Base-by-base conservation (phyloP, 1,140 invertebrate genomes). In the Drosophila asahinai region DNA sequence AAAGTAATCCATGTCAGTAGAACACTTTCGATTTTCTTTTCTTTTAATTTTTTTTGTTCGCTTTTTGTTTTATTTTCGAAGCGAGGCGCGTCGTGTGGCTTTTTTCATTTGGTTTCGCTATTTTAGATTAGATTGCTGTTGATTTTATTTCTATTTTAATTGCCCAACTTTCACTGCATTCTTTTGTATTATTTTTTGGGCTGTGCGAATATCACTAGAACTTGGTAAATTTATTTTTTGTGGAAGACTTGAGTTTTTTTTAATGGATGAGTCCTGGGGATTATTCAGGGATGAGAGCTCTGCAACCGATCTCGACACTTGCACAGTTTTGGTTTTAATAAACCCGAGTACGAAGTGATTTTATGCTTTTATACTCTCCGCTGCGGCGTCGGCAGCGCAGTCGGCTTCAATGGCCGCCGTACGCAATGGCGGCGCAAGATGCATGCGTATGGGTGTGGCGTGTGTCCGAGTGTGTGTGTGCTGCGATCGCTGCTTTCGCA, bases 1-100 rank as follows among this genome's bases (percentile, higher is more conserved):
- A 67, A 92, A 92, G 75, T 91, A 92, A 92, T 92, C 87, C 80
- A 84, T 92, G 91, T 92, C 91, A 92, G 91, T 92, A 84, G 91
- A 92, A 81, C 91, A 92, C 91, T 92, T 90, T 92, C 91, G 79
- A 77, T 92, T 92, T 91, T 89, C 65, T 82, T 84, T 67, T 58
- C 19, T 25, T 47, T 30, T 30, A 6, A 6, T 77, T 68, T 58
- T 52, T 48, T 64, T 64, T 70, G 38, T 60, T 70, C 49, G 64
- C 49, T 68, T 59, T 58, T 66, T 52, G 57, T 47, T 54, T 71
- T 82, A 55, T 57, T 57, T 54, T 68, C 60, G 55, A 62, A 52
- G 72, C 75, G 70, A 45, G 49, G 74, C 83, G 65, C 66, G 65
- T 77, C 83, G 77, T 59, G 67, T 89, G 77, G 72, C 62, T 52